Conservation (phyloP, 2,888 invertebrate genomes). For the Iselma pallidipennis region DNA sequence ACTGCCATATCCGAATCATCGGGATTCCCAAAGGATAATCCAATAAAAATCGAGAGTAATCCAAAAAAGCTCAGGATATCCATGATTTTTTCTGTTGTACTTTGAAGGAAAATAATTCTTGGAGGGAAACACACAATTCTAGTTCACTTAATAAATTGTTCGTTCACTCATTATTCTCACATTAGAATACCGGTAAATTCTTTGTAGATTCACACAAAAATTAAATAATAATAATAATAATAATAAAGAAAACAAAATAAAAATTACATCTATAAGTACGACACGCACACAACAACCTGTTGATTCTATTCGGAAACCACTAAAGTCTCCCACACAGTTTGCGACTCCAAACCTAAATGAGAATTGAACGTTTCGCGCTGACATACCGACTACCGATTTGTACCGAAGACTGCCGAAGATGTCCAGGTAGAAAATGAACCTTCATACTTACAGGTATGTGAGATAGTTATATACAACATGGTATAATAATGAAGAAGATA, state of each 20-base stretch:
- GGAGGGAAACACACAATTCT: not conserved
- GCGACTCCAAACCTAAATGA: constrained; percentile 32
- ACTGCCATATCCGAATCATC: constrained; percentile 17
- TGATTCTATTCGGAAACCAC: constrained; percentile 20
- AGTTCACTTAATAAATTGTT: not conserved
- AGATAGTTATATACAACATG: not conserved
- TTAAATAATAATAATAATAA: not conserved
- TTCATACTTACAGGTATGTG: constrained; percentile 20
- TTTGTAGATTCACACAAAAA: not conserved
- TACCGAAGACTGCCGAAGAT: constrained; percentile 21
- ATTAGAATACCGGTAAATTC: not conserved
- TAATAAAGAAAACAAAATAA: constrained; percentile 1
- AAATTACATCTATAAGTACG: constrained; percentile 26
- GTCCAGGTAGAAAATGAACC: constrained; percentile 7
- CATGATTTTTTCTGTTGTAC: not conserved
- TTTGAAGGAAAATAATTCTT: not conserved
- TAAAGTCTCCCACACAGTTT: constrained; percentile 27
- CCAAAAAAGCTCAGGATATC: not conserved
- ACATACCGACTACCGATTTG: constrained; percentile 16
- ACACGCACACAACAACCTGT: constrained; percentile 36
- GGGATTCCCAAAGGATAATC: not conserved
- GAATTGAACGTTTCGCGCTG: constrained; percentile 27
- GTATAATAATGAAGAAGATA: not conserved
- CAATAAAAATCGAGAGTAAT: not conserved
- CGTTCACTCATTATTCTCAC: not conserved